Evolutionary conservation across 2,888 invertebrate genomes (phyloP), one percentile per base, ranked within the genome.

Genomic region (Petrolisthes cinctipes): DNA sequence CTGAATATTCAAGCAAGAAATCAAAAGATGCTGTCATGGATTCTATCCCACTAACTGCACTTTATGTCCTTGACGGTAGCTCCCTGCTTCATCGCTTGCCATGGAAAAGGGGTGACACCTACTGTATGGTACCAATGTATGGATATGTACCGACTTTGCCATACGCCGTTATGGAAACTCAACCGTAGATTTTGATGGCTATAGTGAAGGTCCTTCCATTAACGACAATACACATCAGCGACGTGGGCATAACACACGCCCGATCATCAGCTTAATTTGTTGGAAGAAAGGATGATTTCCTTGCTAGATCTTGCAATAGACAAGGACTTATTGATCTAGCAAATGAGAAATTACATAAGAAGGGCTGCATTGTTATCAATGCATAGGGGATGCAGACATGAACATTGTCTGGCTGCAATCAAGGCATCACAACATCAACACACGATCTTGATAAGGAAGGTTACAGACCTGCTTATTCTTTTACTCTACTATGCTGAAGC

Each of bases 121-220:
- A n/a, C n/a, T 61, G 6, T 61, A 61, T 61, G 61, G 61, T 61
- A 14, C 61, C 61, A 61, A 9, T 61, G 61, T 14, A 61, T 14
- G 14, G 14, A 9, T 14, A 14, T 61, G 14, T 14, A 61, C 61
- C 61, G 61, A 61, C 61, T 61, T 9, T 14, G 14, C 61, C 61
- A 61, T 61, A 9, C 61, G 7, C 14, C 61, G 14, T 61, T 61
- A 61, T 61, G 61, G 14, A 9, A 61, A 61, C 6, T 6, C 61
- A 61, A 61, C 61, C 14, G 61, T 61, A 61, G 14, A 9, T 61
- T 61, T 61, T 61, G 61, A 61, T 61, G 61, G 61, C 7, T 61
- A 61, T 61, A 9, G 61, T 61, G 61, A 61, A 6, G 61, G 61
- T 75, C 75, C 75, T n/a, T 75, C n/a, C 37, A 75, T 75, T n/a